Evolutionary conservation across 2,797 vertebrate genomes (phyloP), one percentile per base, ranked within the genome.

Genomic region (Prionace glauca): DNA sequence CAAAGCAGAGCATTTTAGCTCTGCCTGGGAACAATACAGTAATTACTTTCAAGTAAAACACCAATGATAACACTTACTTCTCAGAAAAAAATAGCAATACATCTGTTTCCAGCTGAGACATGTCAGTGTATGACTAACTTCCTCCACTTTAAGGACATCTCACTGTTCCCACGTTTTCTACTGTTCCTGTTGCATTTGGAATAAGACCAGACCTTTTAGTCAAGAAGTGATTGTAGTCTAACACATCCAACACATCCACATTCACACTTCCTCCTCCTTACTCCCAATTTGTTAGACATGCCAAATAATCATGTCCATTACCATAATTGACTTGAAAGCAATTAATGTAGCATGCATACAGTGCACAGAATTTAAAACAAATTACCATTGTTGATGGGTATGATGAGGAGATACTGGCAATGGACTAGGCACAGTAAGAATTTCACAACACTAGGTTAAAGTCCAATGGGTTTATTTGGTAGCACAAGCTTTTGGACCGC

Each of bases 181-280:
- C 20, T 69, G 41, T 67, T 92, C 90, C n/a, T 92, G 90, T 92
- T 92, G 90, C 65, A 92, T 41, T 92, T 92, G 90, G 90, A 92
- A 92, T 20, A 92, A 41, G n/a, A 69, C 90, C 90, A 92, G n/a
- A 9, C 36, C n/a, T 24, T 92, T 67, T n/a, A 69, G 90, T 18
- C n/a, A 67, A 84, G 45, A 45, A 16, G 45, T 84, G 7, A 92
- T 69, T 92, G 90, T 41, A 12, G 65, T 92, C 65, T 18, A 69
- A n/a, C 36, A 62, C 90, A 67, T 67, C 90, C 62, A 67, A 67
- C 65, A n/a, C 7, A 41, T 12, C 65, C 90, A 22, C 24, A 26
- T 67, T 24, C 1, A 16, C 1, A 3, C 62, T 92, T 18, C 18
- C 62, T 67, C 60, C n/a, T 92, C n/a, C n/a, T 41, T 22, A 24